phyloP scores from a whole-genome alignment of 2,797 vertebrate genomes.

The Smutsia gigantea region DNA sequence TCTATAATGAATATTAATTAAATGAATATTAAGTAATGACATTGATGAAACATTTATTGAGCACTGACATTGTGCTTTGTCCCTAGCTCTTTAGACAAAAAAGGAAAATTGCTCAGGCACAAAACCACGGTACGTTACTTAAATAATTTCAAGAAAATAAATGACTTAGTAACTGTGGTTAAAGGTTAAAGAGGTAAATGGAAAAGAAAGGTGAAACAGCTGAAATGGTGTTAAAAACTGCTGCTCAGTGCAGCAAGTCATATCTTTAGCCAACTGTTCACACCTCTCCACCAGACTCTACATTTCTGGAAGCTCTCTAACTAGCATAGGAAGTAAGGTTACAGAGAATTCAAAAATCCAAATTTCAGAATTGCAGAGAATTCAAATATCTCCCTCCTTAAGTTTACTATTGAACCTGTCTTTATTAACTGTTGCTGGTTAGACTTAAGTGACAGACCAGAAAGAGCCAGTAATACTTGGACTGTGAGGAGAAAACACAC shows the following conservation, averaged over 20 bases:
- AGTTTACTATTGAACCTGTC: not conserved
- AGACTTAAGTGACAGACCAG: not conserved
- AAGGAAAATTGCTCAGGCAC: constrained; percentile 41
- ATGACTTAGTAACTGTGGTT: constrained; percentile 13
- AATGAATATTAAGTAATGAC: constrained; percentile 83
- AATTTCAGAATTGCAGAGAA: constrained; percentile 10
- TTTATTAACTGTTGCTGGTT: not conserved
- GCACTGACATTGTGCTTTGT: constrained; percentile 73
- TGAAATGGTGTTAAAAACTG: not conserved
- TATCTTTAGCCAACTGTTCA: constrained; percentile 28
- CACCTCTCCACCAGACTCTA: constrained; percentile 10
- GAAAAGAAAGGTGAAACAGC: constrained; percentile 33
- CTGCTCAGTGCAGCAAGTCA: not conserved
- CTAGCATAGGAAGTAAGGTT: not conserved
- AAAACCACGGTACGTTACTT: constrained; percentile 10
- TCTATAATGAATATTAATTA: constrained; percentile 84
- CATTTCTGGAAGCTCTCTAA: not conserved
- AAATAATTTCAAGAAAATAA: constrained; percentile 41
- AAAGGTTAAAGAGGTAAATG: constrained; percentile 42
- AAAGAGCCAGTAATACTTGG: not conserved
- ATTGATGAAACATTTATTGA: constrained; percentile 82
- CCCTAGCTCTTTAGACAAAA: constrained; percentile 59
- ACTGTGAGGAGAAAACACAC: not conserved
- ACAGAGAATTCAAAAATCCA: constrained; percentile 28
- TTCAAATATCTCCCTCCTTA: not conserved